Evolutionary conservation across 1,140 invertebrate species (phyloP).

Genomic region (Drosophila sucinea): DNA sequence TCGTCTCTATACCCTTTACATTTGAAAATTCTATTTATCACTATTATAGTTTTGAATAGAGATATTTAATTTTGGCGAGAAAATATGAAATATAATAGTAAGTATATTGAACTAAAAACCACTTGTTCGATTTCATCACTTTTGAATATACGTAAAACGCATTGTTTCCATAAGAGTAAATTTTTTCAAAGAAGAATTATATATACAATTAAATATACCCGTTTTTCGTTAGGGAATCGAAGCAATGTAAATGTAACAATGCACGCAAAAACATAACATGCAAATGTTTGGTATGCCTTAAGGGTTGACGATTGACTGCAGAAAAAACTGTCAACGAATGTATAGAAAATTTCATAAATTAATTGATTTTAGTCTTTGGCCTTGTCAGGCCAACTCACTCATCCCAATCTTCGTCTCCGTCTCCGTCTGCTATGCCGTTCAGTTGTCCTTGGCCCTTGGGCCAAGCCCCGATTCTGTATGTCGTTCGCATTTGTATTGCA

Average conservation of each 20-base stretch:
- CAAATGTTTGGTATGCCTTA: constrained; percentile 53
- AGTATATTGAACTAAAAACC: too few relatives aligned
- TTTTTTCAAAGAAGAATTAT: too few relatives aligned
- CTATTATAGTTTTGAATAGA: too few relatives aligned
- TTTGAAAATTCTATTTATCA: too few relatives aligned
- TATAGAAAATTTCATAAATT: constrained; percentile 69
- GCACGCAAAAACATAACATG: constrained; percentile 41
- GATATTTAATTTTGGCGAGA: too few relatives aligned
- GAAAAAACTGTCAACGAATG: constrained; percentile 46
- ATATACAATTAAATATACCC: too few relatives aligned
- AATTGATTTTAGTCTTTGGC: constrained; percentile 71
- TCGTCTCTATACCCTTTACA: neutral
- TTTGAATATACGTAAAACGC: too few relatives aligned
- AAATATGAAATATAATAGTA: too few relatives aligned
- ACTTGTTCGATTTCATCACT: too few relatives aligned
- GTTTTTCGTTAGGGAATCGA: neutral
- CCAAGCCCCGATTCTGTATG: constrained; percentile 27
- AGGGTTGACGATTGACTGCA: constrained; percentile 23
- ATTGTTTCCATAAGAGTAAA: too few relatives aligned
- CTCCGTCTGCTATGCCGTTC: too few relatives aligned
- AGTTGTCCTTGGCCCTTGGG: constrained; percentile 35
- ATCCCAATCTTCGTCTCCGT: neutral
- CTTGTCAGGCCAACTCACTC: constrained; percentile 36
- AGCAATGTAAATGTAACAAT: neutral
- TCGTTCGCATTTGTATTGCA: constrained; percentile 45